Percentiles rank a stretch among this genome's conserved stretches.
These are phyloP conservation scores for Tupiocoris notatus DNA, from an alignment of 2,888 invertebrate species.

Conservation along the genomic window DNA sequence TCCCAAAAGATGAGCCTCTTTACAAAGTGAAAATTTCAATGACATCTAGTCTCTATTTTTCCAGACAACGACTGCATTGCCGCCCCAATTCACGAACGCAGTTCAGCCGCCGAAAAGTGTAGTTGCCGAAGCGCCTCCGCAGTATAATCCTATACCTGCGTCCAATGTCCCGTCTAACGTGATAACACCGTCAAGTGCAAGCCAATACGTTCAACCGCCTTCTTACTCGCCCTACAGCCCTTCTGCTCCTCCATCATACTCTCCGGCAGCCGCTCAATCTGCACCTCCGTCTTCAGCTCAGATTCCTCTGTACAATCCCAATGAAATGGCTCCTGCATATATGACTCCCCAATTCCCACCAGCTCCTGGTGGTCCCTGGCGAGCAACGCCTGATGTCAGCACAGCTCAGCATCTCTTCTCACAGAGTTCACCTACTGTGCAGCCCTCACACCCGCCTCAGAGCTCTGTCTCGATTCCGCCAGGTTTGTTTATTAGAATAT, in stretches of 20 bases:
- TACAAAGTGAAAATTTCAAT: too few relatives aligned
- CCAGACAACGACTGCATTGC: background rate
- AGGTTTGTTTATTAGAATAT: slow-evolving; percentile 37
- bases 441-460: slow-evolving; percentile 49
- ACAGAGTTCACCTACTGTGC: slow-evolving; percentile 48
- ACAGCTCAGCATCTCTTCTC: slow-evolving; percentile 49
- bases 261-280: background rate
- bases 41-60: too few relatives aligned
- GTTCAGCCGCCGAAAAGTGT: background rate
- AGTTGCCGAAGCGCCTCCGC: slow-evolving; percentile 11
- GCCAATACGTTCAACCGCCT: background rate
- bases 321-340: slow-evolving; percentile 10
- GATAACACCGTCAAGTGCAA: slow-evolving; percentile 1
- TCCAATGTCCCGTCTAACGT: background rate
- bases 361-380: slow-evolving; percentile 8
- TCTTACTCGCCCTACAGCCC: background rate
- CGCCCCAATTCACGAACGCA: slow-evolving; percentile 32
- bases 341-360: background rate
- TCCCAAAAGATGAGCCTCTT: too few relatives aligned
- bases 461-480: slow-evolving; percentile 48
- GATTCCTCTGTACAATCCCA: slow-evolving; percentile 34
- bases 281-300: slow-evolving; percentile 18
- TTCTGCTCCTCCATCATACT: background rate
- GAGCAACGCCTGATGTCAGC: slow-evolving; percentile 23
- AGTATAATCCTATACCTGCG: slow-evolving; percentile 4